A percentile compares a stretch with the other conserved stretches of the same genome.
Conservation (phyloP, 1,140 invertebrate genomes). For the Diprion similis region DNA sequence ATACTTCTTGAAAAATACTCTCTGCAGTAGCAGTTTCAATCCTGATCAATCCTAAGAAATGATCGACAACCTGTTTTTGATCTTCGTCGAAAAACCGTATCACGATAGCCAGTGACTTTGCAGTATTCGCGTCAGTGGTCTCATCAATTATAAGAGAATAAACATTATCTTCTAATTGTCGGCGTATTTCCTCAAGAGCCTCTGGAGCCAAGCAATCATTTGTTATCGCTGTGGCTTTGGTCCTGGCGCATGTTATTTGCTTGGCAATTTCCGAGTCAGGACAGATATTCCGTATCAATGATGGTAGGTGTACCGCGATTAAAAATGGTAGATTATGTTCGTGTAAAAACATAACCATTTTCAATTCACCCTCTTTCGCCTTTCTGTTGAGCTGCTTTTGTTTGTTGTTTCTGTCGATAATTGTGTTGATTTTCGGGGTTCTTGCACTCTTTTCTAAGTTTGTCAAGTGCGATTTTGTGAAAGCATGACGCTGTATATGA, state of each 20-base stretch:
- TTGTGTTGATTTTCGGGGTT: too few species aligned
- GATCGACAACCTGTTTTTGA: slow-evolving; percentile 9
- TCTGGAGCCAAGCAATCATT: slow-evolving; percentile 19
- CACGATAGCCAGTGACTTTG: slow-evolving; percentile 21
- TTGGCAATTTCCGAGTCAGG: slow-evolving; percentile 28
- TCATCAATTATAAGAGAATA: slow-evolving; percentile 23
- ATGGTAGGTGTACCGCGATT: slow-evolving; percentile 31
- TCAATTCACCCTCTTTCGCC: slow-evolving; percentile 30
- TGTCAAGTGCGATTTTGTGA: neutral
- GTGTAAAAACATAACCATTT: slow-evolving; percentile 29
- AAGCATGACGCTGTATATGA: neutral
- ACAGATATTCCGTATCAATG: slow-evolving; percentile 27
- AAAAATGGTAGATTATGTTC: slow-evolving; percentile 35
- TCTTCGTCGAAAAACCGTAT: slow-evolving; percentile 17
- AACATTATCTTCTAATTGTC: slow-evolving; percentile 1
- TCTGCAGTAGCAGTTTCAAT: neutral
- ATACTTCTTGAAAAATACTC: neutral
- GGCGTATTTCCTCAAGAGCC: slow-evolving; percentile 4
- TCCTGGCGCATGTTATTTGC: slow-evolving; percentile 19
- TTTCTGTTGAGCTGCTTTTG: too few species aligned
- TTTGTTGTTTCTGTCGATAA: too few species aligned
- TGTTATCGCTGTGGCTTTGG: slow-evolving; percentile 20
- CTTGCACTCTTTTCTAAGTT: too few species aligned
- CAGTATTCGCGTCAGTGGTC: slow-evolving; percentile 19
- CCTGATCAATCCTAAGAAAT: slow-evolving; percentile 16